phyloP scores from a whole-genome alignment of 2,113 vertebrate species.

The Passer montanus region DNA sequence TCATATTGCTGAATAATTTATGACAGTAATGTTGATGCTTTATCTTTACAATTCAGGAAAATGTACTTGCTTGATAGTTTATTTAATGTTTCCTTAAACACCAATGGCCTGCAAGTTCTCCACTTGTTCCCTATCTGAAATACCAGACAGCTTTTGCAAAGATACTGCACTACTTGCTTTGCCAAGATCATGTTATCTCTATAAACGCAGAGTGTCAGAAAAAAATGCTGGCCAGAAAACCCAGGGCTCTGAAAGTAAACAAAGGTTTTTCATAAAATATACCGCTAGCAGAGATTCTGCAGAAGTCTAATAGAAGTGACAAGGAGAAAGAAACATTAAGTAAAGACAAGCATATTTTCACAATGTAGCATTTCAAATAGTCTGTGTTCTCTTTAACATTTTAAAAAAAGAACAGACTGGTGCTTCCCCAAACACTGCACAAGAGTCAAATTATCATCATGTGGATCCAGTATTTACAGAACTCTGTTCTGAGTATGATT shows the following conservation, averaged over 20 bases:
- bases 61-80: conserved; percentile 36
- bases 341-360: background rate
- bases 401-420: background rate
- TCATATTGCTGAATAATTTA: conserved; percentile 1
- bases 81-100: conserved; percentile 17
- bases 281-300: background rate
- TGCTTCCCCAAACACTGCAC: background rate
- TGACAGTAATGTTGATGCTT: background rate
- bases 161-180: conserved; percentile 48
- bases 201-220: conserved; percentile 44
- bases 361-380: background rate
- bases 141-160: conserved; percentile 36
- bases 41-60: conserved; percentile 29
- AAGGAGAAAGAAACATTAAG: background rate
- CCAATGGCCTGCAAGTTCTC: background rate
- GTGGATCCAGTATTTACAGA: background rate
- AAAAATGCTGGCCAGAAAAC: conserved; percentile 46
- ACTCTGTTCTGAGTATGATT: background rate
- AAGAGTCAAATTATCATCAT: background rate
- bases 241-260: conserved; percentile 44
- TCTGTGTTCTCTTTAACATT: background rate
- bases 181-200: conserved; percentile 70
- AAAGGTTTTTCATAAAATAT: background rate
- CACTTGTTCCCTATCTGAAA: conserved; percentile 56
- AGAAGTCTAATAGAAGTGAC: background rate